phyloP scores from a whole-genome alignment of 2,113 vertebrate genomes.

The Scopus umbretta region DNA sequence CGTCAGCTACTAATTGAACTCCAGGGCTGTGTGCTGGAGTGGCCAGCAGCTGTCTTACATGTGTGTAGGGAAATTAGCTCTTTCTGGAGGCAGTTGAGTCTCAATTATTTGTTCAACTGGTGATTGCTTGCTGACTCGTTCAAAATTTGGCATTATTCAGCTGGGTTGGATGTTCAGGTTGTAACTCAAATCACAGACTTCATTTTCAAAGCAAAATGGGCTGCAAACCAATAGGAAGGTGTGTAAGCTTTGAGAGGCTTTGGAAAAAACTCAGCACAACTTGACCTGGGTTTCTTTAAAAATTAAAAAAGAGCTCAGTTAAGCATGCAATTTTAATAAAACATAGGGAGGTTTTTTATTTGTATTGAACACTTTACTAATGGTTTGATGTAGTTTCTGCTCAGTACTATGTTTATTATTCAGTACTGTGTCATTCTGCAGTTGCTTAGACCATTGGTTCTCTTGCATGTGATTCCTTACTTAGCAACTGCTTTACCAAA shows the following conservation, averaged over 20 bases:
- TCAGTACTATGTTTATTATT: background rate
- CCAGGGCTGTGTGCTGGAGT: fast-evolving
- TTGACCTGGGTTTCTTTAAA: background rate
- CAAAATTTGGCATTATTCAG: background rate
- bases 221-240: background rate
- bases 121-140: background rate
- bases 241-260: background rate
- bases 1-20: background rate
- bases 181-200: background rate
- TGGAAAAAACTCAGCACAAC: background rate
- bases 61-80: background rate
- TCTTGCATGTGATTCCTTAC: background rate
- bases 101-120: background rate
- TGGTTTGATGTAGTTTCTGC: background rate
- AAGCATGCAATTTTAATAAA: background rate
- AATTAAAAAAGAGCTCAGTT: background rate
- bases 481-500: background rate
- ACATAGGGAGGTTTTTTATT: background rate
- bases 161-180: background rate
- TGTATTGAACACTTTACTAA: background rate
- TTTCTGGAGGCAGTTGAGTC: background rate
- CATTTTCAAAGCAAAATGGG: background rate
- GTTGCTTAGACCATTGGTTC: background rate
- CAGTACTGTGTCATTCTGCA: background rate
- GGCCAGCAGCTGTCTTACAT: background rate